These are phyloP conservation scores for Orthonevra nobilis DNA, from an alignment of 2,888 invertebrate genomes.

Conservation along the genomic window DNA sequence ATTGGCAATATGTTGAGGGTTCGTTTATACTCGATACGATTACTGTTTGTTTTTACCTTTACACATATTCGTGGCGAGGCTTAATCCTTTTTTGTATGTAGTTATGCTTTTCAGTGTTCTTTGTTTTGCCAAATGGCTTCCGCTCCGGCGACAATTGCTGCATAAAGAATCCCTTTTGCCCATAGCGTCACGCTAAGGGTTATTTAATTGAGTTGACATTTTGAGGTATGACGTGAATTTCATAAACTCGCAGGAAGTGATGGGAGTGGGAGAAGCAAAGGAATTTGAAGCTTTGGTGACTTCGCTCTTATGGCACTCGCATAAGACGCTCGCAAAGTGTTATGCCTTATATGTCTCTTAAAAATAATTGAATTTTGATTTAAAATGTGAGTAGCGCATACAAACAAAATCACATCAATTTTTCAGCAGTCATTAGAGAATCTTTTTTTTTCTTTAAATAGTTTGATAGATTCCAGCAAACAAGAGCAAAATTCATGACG, in stretches of 20 bases:
- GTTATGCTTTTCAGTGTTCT: conserved; percentile 17
- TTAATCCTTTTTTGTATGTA: conserved; percentile 50
- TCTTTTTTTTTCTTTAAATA: too few species aligned
- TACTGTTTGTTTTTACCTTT: conserved; percentile 55
- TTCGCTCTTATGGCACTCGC: too few species aligned
- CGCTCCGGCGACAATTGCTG: conserved; percentile 64
- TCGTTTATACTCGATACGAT: conserved; percentile 56
- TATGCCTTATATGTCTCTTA: too few species aligned
- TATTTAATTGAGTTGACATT: conserved; percentile 60
- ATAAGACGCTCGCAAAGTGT: too few species aligned
- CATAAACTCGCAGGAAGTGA: conserved; percentile 28
- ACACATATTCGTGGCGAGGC: conserved; percentile 51
- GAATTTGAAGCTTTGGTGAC: too few species aligned
- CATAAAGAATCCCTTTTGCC: conserved; percentile 50
- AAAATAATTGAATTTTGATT: too few species aligned
- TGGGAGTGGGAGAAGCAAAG: conserved; percentile 28
- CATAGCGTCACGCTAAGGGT: conserved; percentile 29
- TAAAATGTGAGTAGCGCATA: too few species aligned
- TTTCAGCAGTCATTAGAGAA: too few species aligned
- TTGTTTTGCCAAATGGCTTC: conserved; percentile 55
- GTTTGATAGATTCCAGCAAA: too few species aligned
- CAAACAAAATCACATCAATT: too few species aligned
- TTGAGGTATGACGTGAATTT: conserved; percentile 35
- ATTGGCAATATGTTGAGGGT: conserved; percentile 61
- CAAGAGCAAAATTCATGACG: too few species aligned